phyloP scores from a whole-genome alignment of 2,888 invertebrate genomes.

The Chelonus formosanus region DNA sequence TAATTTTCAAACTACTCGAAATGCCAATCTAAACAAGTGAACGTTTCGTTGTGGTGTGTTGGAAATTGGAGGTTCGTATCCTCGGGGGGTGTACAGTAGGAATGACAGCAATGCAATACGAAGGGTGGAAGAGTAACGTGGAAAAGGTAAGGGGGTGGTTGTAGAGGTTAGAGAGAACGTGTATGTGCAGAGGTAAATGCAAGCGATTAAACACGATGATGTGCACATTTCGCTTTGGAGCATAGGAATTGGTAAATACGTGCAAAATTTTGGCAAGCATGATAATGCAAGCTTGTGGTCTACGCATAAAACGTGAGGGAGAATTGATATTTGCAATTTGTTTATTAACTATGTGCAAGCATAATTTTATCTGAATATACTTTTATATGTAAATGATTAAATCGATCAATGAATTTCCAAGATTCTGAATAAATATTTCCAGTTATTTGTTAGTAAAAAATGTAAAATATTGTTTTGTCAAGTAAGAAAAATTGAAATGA shows the following conservation, averaged over 20 bases:
- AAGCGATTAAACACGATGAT: slow-evolving; percentile 45
- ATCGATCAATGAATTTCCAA: too few relatives aligned
- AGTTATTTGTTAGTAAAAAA: too few relatives aligned
- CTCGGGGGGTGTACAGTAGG: slow-evolving; percentile 4
- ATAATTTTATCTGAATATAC: too few relatives aligned
- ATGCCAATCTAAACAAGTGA: slow-evolving; percentile 21
- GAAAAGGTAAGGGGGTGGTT: neutral
- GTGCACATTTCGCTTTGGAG: slow-evolving; percentile 47
- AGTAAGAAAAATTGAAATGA: too few relatives aligned
- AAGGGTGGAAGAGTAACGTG: neutral
- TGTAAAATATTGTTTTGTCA: too few relatives aligned
- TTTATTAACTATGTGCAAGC: neutral
- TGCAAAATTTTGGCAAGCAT: slow-evolving; percentile 36
- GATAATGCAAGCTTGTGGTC: slow-evolving; percentile 8
- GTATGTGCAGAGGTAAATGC: slow-evolving; percentile 36
- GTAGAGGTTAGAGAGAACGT: slow-evolving; percentile 31
- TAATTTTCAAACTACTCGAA: slow-evolving; percentile 24
- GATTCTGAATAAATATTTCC: too few relatives aligned
- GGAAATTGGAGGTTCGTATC: slow-evolving; percentile 12
- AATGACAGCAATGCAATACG: neutral
- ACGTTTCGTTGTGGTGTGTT: slow-evolving; percentile 26
- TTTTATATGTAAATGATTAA: too few relatives aligned
- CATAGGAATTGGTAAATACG: slow-evolving; percentile 50
- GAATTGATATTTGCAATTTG: slow-evolving; percentile 13
- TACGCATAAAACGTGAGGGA: slow-evolving; percentile 1